Percentiles rank a stretch among this genome's conserved stretches.
Evolutionary conservation across 2,113 vertebrate genomes (phyloP).

Genomic region (Leucopternis melanops): DNA sequence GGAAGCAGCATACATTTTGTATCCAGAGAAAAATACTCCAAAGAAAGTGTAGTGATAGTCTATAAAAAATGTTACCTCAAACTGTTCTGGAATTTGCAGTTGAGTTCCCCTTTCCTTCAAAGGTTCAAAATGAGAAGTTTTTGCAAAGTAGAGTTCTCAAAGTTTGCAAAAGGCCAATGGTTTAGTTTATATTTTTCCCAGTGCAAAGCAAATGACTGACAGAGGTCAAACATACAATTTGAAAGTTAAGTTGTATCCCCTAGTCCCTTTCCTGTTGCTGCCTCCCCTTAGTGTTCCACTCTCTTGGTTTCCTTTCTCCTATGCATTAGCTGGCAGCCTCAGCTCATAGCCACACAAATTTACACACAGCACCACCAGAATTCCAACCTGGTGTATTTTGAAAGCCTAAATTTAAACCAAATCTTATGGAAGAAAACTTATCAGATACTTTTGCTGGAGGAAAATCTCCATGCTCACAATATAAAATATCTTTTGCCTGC

Average conservation of each 20-base stretch:
- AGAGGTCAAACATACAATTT: neutral
- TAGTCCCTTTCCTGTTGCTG: neutral
- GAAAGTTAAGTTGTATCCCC: neutral
- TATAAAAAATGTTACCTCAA: neutral
- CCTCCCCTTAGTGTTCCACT: neutral
- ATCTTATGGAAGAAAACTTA: too few relatives aligned
- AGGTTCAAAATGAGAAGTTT: neutral
- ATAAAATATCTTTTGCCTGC: too few relatives aligned
- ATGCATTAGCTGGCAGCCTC: too few relatives aligned
- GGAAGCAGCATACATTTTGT: neutral
- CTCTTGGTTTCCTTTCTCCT: too few relatives aligned
- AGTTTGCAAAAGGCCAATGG: neutral
- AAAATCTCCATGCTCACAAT: too few relatives aligned
- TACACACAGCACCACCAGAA: too few relatives aligned
- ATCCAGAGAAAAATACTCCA: neutral
- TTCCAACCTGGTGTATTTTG: too few relatives aligned
- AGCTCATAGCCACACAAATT: too few relatives aligned
- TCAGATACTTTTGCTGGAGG: too few relatives aligned
- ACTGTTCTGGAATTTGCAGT: neutral
- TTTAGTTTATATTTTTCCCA: neutral
- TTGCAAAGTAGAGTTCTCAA: neutral
- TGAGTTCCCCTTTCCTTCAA: neutral
- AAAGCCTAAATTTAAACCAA: too few relatives aligned
- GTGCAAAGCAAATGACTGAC: neutral
- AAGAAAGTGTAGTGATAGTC: neutral